Evolutionary conservation across 2,888 invertebrate genomes (phyloP), one percentile per base, ranked within the genome.

Genomic region (Drosophila monieri): DNA sequence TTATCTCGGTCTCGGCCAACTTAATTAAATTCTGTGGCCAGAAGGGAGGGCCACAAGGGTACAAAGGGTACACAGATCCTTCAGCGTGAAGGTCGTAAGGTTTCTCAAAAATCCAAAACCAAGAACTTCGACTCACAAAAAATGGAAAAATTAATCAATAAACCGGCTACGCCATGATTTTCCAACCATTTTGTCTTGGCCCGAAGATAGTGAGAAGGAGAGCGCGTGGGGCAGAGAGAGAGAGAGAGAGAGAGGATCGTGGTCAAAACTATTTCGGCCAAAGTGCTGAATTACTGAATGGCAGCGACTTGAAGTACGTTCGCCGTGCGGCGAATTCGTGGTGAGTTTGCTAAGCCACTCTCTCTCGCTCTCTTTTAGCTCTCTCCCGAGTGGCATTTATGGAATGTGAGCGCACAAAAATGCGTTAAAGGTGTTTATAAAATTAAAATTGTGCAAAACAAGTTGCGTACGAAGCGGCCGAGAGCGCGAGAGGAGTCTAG

Each of bases 351-450:
- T 21, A 18, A 12, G 21, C 21, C 43, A 9, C 43, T 12, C 43
- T 43, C 43, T 5, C 56, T 51, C 59, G 32, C 43, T 41, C 49
- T 23, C 49, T 21, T 32, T 30, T 52, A 18, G 54, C 52, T 30
- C 67, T 65, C 58, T 56, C 54, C 55, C 59, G 66, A 71, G 49
- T 71, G 87, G 84, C 78, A 85, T 85, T 86, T 85, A 86, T 85
- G 84, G 84, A 85, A 85, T 85, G 84, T 86, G 81, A 86, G 84
- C 81, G 85, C 81, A 81, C 78, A 85, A 85, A 85, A 86, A 85
- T 85, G 84, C 84, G 84, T 85, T 86, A 86, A 85, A 85, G 84
- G 84, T 85, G 84, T 86, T 85, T 85, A 85, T 86, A 85, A 86
- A 85, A 85, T 85, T 85, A 85, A 85, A 78, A 85, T 85, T 85